Evolutionary conservation across 2,888 invertebrate species (phyloP).

Genomic region (Rosalia funebris): DNA sequence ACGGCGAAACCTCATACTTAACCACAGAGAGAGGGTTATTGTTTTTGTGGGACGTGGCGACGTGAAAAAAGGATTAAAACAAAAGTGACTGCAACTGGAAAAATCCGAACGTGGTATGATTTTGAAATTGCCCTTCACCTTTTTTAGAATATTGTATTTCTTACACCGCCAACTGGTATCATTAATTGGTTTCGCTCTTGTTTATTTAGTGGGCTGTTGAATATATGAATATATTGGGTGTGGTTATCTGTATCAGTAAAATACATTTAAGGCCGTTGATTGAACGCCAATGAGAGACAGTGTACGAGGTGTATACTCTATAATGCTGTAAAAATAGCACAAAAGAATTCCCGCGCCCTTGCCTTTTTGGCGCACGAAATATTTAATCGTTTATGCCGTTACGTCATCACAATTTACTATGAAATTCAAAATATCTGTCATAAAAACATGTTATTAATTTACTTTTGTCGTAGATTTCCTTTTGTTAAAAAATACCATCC

Average conservation of each 20-base stretch:
- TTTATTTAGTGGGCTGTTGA: conserved; percentile 54
- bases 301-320: conserved; percentile 7
- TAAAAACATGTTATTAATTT: too few species aligned
- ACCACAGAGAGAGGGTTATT: too few species aligned
- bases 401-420: too few species aligned
- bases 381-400: too few species aligned
- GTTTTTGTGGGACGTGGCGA: neutral
- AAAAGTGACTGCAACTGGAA: conserved; percentile 18
- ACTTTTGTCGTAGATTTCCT: too few species aligned
- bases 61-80: conserved; percentile 1
- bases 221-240: conserved; percentile 55
- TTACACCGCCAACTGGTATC: conserved; percentile 42
- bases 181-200: conserved; percentile 54
- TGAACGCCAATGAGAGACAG: conserved; percentile 31
- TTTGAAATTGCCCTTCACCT: conserved; percentile 48
- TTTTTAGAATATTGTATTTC: conserved; percentile 42
- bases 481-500: too few species aligned
- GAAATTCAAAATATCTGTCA: too few species aligned
- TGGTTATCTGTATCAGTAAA: conserved; percentile 50
- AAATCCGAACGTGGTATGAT: conserved; percentile 27
- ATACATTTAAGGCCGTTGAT: conserved; percentile 38
- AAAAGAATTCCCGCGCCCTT: too few species aligned
- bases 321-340: neutral
- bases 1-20: too few species aligned
- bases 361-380: too few species aligned